Percentiles rank a stretch among this genome's conserved stretches.
Evolutionary conservation across 2,797 vertebrate species (phyloP).

Genomic region (Anableps anableps): DNA sequence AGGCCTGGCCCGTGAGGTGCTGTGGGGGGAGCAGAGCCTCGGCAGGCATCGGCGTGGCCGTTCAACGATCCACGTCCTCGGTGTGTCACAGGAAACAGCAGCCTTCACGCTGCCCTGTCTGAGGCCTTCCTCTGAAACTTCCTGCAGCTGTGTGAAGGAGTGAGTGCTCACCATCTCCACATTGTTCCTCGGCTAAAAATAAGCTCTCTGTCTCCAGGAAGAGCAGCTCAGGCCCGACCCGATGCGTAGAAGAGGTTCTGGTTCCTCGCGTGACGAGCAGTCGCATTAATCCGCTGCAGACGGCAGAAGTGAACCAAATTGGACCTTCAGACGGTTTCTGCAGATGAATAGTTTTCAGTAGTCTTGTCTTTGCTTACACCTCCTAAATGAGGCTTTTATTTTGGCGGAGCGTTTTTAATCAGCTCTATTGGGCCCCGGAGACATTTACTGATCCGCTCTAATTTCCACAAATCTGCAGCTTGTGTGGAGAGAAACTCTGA

Average conservation of each 20-base stretch:
- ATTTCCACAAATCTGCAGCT: constrained; percentile 32
- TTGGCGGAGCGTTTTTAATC: constrained; percentile 11
- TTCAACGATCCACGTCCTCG: no score
- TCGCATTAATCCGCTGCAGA: no score
- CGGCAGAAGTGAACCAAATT: no score
- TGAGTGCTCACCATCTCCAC: constrained; percentile 17
- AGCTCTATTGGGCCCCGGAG: constrained; percentile 1
- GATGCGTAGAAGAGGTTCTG: constrained; percentile 3
- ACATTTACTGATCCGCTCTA: constrained; percentile 35
- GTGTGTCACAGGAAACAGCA: no score
- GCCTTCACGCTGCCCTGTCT: no score
- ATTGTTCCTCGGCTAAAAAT: constrained; percentile 66
- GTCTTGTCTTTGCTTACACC: background rate
- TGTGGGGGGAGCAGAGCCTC: no score
- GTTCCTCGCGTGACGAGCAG: background rate
- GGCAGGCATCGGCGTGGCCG: no score
- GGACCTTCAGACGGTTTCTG: no score
- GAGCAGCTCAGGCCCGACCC: constrained; percentile 43
- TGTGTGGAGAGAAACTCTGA: constrained; percentile 22
- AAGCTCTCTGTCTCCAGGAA: constrained; percentile 69
- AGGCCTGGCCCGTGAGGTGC: no score
- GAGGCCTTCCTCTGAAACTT: no score
- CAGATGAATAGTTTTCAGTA: background rate
- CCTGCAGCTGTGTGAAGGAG: background rate
- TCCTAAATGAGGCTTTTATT: constrained; percentile 5